Base-by-base conservation (phyloP, 2,888 invertebrate genomes). In the Phyllotreta striolata region DNA sequence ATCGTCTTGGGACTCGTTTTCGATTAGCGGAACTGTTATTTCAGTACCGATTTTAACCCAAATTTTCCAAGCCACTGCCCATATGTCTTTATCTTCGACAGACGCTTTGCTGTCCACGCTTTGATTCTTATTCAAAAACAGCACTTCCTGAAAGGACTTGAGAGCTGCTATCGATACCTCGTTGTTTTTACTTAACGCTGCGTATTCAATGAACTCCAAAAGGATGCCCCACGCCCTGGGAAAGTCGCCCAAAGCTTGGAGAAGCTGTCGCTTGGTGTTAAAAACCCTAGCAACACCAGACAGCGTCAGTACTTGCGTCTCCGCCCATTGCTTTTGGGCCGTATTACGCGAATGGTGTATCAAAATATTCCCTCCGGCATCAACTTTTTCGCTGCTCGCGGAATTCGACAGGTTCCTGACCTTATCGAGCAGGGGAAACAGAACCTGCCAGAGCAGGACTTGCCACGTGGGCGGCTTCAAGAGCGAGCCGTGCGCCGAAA, bases 331-430 rank as follows among this genome's bases (percentile, higher is more conserved):
- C 76, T 98, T 98, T 81, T 97, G 96, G 52, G 98, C 98, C 0
- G 99, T 99, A 81, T 99, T 98, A 63, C 99, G 72, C 0, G 98
- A 95, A 82, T 99, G 99, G 82, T 99, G 99, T 74, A 99, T 98
- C 4, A 98, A 85, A 71, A 98, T 96, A 78, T 96, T 96, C 1
- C 74, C 95, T 47, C 94, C 95, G 0, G 93, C 91, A 77, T 95
- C 95, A 52, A 95, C 95, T 78, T 92, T 93, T 75, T 90, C 90
- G 10, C 85, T 89, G 70, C 89, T 90, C 0, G 90, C 90, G 37
- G 88, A 88, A 72, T 87, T 89, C 0, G 90, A 89, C 46, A 89
- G 84, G 70, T 85, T 87, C 74, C 93, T 87, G 0, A 99, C 98
- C 85, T 95, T 92, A 76, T 97, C 96, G 64, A 98, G 82, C 76